These are phyloP conservation scores for Epizoanthus stellaris DNA, from an alignment of 92 coral and sea anemone species.

Conservation along the genomic window DNA sequence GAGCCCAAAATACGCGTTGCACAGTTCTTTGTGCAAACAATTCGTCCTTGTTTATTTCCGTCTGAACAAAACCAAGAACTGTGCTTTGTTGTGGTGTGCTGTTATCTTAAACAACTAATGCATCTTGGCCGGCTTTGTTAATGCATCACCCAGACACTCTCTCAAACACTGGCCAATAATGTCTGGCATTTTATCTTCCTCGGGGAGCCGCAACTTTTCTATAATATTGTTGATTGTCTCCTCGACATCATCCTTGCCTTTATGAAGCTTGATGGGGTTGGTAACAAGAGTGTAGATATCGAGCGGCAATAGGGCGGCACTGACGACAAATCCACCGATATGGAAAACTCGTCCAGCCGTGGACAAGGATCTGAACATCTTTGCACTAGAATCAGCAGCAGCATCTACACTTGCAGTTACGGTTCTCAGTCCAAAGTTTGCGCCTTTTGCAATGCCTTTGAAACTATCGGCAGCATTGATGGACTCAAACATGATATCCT, in stretches of 20 bases:
- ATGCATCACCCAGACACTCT: no score
- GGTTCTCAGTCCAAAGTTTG: not conserved
- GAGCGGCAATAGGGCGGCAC: conserved; percentile 4
- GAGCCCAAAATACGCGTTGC: no score
- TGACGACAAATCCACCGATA: conserved; percentile 27
- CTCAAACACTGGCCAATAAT: no score
- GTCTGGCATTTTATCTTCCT: not conserved
- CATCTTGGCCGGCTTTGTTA: no score
- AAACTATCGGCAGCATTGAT: not conserved
- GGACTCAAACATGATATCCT: not conserved
- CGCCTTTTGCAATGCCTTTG: not conserved
- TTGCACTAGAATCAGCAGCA: not conserved
- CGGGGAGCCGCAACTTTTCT: conserved; percentile 6
- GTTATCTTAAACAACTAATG: no score
- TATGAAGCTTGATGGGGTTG: conserved; percentile 7
- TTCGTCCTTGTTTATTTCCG: no score
- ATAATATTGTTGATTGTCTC: conserved; percentile 1
- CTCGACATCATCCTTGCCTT: conserved; percentile 21
- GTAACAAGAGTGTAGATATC: conserved; percentile 28
- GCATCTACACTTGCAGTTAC: conserved; percentile 12
- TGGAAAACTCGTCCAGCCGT: conserved; percentile 6
- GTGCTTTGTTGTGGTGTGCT: no score
- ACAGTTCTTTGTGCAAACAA: no score
- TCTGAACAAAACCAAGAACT: no score
- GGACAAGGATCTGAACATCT: conserved; percentile 13